Percentiles rank a stretch among this genome's conserved stretches.
Evolutionary conservation across 2,797 vertebrate species (phyloP).

Genomic region (Oreochromis grahami): DNA sequence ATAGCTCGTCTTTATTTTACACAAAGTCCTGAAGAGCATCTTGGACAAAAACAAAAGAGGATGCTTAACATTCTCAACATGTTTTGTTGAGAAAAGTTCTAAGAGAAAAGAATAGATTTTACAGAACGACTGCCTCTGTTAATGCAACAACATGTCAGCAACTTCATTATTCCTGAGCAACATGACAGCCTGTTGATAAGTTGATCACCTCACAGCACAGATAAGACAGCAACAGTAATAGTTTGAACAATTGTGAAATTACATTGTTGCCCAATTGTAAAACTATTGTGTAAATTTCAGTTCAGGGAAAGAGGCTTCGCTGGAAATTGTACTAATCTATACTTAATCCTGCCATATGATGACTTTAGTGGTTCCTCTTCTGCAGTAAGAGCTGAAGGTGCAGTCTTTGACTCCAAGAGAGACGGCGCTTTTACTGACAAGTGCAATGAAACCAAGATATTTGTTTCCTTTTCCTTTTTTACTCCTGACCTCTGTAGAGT

Average conservation of each 20-base stretch:
- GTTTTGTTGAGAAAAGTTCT: too few relatives aligned
- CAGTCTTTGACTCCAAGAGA: not conserved
- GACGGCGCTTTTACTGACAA: not conserved
- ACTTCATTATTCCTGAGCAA: not conserved
- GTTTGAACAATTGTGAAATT: slow-evolving; percentile 44
- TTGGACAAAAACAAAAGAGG: not conserved
- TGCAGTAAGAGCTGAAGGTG: not conserved
- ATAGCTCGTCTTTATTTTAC: not conserved
- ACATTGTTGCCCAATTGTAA: slow-evolving; percentile 48
- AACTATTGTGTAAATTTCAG: slow-evolving; percentile 56
- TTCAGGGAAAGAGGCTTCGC: slow-evolving; percentile 51
- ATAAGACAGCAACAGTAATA: not conserved
- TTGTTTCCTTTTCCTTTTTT: not conserved
- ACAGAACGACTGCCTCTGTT: not conserved
- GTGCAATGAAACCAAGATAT: slow-evolving; percentile 8
- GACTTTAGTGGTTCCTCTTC: slow-evolving; percentile 21
- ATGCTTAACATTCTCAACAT: not conserved
- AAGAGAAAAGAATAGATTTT: not conserved
- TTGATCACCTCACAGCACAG: not conserved
- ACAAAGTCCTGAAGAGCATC: not conserved
- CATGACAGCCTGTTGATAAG: slow-evolving; percentile 16
- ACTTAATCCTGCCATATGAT: not conserved
- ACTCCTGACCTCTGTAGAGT: slow-evolving; percentile 24
- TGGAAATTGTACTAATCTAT: slow-evolving; percentile 44
- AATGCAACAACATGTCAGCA: not conserved